These are phyloP conservation scores for Crypturellus tataupa DNA, from an alignment of 2,797 vertebrate species.

Conservation along the genomic window DNA sequence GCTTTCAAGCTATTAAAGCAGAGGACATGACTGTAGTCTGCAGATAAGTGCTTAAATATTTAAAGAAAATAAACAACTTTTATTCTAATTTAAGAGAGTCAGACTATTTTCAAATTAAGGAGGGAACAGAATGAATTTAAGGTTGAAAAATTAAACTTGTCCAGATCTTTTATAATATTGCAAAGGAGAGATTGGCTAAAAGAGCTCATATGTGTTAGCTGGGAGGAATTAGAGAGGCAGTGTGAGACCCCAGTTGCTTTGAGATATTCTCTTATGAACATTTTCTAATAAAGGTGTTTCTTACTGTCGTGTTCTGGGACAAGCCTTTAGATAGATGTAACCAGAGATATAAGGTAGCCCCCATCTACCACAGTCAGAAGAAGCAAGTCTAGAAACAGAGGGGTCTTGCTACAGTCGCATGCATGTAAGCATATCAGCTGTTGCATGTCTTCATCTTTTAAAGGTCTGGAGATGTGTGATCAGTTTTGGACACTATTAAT, in stretches of 20 bases:
- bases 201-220: not conserved
- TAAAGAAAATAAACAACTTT: not conserved
- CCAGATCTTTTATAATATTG: not conserved
- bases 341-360: not conserved
- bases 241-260: rapidly evolving
- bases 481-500: not conserved
- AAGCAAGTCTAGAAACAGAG: rapidly evolving
- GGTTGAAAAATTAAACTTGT: not conserved
- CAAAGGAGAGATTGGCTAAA: not conserved
- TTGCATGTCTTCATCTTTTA: not conserved
- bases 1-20: not conserved
- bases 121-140: not conserved
- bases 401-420: not conserved
- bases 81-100: not conserved
- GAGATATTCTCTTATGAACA: not conserved
- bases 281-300: not conserved
- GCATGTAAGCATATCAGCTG: not conserved
- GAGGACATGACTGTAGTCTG: not conserved
- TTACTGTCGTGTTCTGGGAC: not conserved
- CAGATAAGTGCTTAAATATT: not conserved
- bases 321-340: not conserved
- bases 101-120: not conserved
- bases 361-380: too few species aligned
- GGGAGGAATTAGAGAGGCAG: not conserved
- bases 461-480: not conserved